phyloP scores from a whole-genome alignment of 2,888 invertebrate species.

The Perdita meconis region DNA sequence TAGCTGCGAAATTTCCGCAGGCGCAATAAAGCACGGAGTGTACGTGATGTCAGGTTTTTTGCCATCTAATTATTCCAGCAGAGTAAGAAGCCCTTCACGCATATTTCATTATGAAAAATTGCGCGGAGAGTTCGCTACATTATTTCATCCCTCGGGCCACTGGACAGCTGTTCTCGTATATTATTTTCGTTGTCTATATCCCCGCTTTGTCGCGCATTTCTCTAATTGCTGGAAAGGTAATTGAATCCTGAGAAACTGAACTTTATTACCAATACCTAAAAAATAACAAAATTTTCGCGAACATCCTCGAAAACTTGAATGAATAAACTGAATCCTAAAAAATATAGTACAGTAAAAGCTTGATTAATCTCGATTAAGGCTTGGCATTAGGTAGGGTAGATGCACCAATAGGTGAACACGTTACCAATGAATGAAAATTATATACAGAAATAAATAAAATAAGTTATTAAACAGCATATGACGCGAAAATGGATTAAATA shows the following conservation, averaged over 20 bases:
- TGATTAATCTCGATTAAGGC: too few relatives aligned
- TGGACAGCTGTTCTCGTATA: not conserved
- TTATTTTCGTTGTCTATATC: not conserved
- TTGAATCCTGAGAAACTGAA: not conserved
- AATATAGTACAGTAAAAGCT: too few relatives aligned
- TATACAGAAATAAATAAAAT: too few relatives aligned
- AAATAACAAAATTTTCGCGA: too few relatives aligned
- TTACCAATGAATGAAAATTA: too few relatives aligned
- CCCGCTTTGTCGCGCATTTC: not conserved
- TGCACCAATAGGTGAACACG: too few relatives aligned
- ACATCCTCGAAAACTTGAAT: too few relatives aligned
- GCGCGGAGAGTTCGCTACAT: not conserved
- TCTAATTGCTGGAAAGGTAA: not conserved
- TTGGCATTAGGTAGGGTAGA: too few relatives aligned
- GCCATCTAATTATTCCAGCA: conserved; percentile 2
- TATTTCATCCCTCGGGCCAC: not conserved
- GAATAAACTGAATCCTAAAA: too few relatives aligned
- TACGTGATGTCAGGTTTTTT: not conserved
- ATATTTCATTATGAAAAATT: conserved; percentile 16
- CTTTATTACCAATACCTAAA: not conserved
- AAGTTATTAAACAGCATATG: too few relatives aligned
- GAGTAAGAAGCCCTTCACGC: not conserved
- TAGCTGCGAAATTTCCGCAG: not conserved
- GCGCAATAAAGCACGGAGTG: not conserved
- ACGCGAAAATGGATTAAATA: too few relatives aligned